phyloP scores from a whole-genome alignment of 2,797 vertebrate species.

The Darevskia mixta region DNA sequence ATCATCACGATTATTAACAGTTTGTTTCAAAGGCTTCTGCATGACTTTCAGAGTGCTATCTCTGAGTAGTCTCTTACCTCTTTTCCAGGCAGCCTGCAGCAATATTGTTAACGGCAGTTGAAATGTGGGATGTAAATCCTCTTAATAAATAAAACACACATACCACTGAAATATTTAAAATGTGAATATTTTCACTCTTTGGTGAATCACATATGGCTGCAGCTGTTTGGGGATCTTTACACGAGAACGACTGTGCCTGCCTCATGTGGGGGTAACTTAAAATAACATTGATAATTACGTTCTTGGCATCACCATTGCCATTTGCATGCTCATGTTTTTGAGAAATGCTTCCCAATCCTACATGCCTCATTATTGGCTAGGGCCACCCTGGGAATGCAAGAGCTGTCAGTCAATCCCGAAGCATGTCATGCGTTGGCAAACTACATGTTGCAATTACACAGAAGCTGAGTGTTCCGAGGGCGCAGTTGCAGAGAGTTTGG shows the following conservation, averaged over 20 bases:
- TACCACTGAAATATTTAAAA: not conserved
- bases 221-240: not conserved
- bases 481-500: not conserved
- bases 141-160: not conserved
- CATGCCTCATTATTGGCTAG: accelerated
- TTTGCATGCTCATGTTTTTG: not conserved
- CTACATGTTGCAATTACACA: not conserved
- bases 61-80: not conserved
- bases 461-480: not conserved
- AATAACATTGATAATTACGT: accelerated
- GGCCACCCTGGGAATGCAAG: accelerated
- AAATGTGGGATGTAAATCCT: not conserved
- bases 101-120: not conserved
- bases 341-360: not conserved
- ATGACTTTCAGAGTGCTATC: not conserved
- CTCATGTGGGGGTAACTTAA: accelerated
- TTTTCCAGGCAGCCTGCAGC: not conserved
- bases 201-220: not conserved
- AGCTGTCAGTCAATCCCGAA: not conserved
- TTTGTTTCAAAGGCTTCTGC: not conserved
- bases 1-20: not conserved
- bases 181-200: not conserved
- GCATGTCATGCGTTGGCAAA: not conserved
- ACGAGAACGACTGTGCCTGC: not conserved
- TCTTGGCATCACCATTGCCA: not conserved